Evolutionary conservation across 1,140 invertebrate species (phyloP).

Genomic region (Sinonovacula constricta): DNA sequence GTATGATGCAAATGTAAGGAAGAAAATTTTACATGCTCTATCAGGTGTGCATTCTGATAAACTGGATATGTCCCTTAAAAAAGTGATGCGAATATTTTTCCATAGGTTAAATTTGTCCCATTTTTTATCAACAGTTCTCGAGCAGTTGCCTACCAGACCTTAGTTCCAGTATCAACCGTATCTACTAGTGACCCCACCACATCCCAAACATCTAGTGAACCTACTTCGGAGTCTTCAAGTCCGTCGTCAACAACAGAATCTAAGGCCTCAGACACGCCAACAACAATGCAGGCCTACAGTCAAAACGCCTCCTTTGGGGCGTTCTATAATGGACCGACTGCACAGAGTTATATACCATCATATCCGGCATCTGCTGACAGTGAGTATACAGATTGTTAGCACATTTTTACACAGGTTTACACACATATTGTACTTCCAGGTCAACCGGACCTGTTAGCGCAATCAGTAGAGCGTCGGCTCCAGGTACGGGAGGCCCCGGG

Average conservation of each 20-base stretch:
- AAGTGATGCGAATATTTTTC: too few relatives aligned
- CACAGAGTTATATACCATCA: constrained; percentile 38
- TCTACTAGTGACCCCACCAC: not conserved
- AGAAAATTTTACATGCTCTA: too few relatives aligned
- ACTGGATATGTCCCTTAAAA: too few relatives aligned
- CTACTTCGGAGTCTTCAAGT: constrained; percentile 19
- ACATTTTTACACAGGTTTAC: too few relatives aligned
- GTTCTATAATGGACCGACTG: constrained; percentile 29
- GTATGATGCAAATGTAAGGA: too few relatives aligned
- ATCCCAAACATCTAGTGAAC: constrained; percentile 13
- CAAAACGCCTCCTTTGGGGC: constrained; percentile 26
- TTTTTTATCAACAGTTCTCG: constrained; percentile 21
- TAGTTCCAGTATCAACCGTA: constrained; percentile 18
- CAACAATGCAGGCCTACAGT: constrained; percentile 45
- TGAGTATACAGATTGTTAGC: too few relatives aligned
- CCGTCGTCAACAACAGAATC: constrained; percentile 10
- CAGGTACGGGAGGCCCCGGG: too few relatives aligned
- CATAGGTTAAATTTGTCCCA: too few relatives aligned
- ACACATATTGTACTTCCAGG: too few relatives aligned
- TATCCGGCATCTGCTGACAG: constrained; percentile 30
- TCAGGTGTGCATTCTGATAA: too few relatives aligned
- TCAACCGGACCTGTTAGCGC: too few relatives aligned
- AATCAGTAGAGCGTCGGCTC: too few relatives aligned
- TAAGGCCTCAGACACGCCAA: constrained; percentile 15
- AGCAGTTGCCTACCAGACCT: constrained; percentile 33